These are phyloP conservation scores for Engystomops pustulosus DNA, from an alignment of 2,113 vertebrate species.

Conservation along the genomic window DNA sequence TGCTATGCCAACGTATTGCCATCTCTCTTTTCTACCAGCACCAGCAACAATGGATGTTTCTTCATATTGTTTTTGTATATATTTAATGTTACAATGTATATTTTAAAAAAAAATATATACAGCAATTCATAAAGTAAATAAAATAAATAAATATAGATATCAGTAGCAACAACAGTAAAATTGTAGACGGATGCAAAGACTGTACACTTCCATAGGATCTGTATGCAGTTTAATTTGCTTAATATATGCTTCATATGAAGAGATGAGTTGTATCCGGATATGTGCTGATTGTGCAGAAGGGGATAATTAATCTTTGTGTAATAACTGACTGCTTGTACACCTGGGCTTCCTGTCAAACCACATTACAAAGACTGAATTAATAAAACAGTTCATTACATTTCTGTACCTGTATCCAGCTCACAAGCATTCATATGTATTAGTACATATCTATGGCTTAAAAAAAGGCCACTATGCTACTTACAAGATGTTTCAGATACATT, in stretches of 20 bases:
- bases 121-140: too few relatives aligned
- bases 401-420: background rate
- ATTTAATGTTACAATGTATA: background rate
- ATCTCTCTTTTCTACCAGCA: constrained; percentile 77
- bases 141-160: too few relatives aligned
- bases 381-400: background rate
- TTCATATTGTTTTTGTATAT: background rate
- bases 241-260: background rate
- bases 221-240: background rate
- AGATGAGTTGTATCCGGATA: background rate
- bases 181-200: too few relatives aligned
- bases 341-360: constrained; percentile 2
- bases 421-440: too few relatives aligned
- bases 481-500: too few relatives aligned
- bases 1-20: constrained; percentile 83
- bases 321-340: background rate
- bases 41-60: constrained; percentile 37
- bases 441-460: too few relatives aligned
- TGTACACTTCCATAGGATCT: background rate
- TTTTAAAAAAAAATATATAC: too few relatives aligned
- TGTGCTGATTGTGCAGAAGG: background rate
- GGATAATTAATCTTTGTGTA: background rate
- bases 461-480: too few relatives aligned
- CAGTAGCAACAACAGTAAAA: too few relatives aligned
- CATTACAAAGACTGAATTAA: background rate